These are phyloP conservation scores for Leptinotarsa defecta DNA, from an alignment of 1,140 invertebrate genomes.

Conservation along the genomic window DNA sequence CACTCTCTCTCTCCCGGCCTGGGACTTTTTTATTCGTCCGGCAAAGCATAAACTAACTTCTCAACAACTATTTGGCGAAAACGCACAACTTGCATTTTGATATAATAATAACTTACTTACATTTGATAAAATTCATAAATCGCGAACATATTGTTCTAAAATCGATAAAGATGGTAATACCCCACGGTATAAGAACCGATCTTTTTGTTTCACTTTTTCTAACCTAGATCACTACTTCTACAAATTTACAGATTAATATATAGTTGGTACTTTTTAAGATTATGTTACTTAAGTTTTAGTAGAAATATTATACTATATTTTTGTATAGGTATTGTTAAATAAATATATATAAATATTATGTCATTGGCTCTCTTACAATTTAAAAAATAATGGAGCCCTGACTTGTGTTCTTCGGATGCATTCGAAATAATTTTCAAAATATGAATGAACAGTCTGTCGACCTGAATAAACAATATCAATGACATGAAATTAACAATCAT, in stretches of 20 bases:
- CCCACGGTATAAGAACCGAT: slow-evolving; percentile 41
- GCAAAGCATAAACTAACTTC: slow-evolving; percentile 54
- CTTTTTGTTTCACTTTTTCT: slow-evolving; percentile 38
- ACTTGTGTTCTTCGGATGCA: not conserved
- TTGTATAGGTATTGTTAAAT: slow-evolving; percentile 48
- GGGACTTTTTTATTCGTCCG: slow-evolving; percentile 37
- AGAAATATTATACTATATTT: slow-evolving; percentile 64
- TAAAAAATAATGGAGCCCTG: slow-evolving; percentile 31
- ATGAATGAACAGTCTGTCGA: not conserved
- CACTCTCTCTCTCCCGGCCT: slow-evolving; percentile 30
- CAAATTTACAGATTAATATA: slow-evolving; percentile 57
- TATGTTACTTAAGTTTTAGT: slow-evolving; percentile 64
- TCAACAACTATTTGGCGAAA: slow-evolving; percentile 55
- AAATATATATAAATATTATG: slow-evolving; percentile 32
- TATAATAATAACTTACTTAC: slow-evolving; percentile 49
- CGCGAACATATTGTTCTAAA: slow-evolving; percentile 54
- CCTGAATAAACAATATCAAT: not conserved
- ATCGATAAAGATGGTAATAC: slow-evolving; percentile 47
- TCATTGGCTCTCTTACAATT: slow-evolving; percentile 35
- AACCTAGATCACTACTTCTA: slow-evolving; percentile 48
- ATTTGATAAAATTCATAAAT: slow-evolving; percentile 54
- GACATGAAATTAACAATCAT: slow-evolving; percentile 1
- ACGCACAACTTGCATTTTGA: slow-evolving; percentile 51
- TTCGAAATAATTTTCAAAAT: slow-evolving; percentile 1
- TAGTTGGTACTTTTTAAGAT: slow-evolving; percentile 68